Conservation (phyloP, 2,888 invertebrate species). For the Saturnia pavonia region DNA sequence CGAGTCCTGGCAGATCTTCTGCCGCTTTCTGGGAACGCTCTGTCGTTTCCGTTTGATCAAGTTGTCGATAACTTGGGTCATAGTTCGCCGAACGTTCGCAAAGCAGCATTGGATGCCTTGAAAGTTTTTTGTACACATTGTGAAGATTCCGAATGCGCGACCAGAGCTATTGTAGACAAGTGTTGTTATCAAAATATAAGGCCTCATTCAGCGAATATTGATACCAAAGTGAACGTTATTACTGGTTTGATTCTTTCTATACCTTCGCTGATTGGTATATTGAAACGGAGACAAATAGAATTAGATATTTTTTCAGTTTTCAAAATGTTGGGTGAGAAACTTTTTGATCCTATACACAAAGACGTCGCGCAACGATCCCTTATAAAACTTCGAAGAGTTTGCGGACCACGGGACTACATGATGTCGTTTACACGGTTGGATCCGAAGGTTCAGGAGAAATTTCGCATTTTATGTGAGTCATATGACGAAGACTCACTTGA, state of each 20-base stretch:
- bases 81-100: constrained; percentile 89
- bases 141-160: constrained; percentile 84
- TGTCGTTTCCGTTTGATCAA: constrained; percentile 88
- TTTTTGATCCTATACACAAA: constrained; percentile 79
- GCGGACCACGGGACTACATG: constrained; percentile 85
- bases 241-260: constrained; percentile 85
- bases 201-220: constrained; percentile 76
- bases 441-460: constrained; percentile 77
- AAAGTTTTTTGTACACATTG: constrained; percentile 87
- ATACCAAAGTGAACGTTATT: constrained; percentile 79
- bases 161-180: constrained; percentile 84
- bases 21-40: constrained; percentile 85
- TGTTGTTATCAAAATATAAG: constrained; percentile 84
- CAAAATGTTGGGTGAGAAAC: constrained; percentile 79
- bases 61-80: constrained; percentile 91
- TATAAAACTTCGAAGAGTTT: constrained; percentile 85
- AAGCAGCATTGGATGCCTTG: constrained; percentile 89
- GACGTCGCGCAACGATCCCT: constrained; percentile 88
- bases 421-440: constrained; percentile 73
- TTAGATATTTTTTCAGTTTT: constrained; percentile 78
- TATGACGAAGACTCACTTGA: constrained; percentile 76
- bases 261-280: constrained; percentile 83
- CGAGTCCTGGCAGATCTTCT: constrained; percentile 90
- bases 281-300: constrained; percentile 71
- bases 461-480: constrained; percentile 65